Conservation (phyloP, 2,797 vertebrate species). For the Lagothrix lagotricha region DNA sequence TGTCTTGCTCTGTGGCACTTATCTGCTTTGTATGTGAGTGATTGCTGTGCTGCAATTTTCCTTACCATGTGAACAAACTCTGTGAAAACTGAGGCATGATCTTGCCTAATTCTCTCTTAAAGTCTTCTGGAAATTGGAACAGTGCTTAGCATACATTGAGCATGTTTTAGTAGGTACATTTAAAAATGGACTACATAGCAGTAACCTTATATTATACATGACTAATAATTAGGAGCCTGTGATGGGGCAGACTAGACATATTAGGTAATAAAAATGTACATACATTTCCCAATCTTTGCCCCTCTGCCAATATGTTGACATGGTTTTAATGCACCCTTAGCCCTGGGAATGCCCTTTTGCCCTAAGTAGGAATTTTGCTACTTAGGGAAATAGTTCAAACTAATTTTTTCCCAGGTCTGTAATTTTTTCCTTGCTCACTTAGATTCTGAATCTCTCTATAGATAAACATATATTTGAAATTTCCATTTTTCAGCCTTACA, state of each 20-base stretch:
- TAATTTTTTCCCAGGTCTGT: background rate
- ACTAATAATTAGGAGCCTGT: background rate
- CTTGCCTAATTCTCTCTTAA: background rate
- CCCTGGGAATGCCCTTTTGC: background rate
- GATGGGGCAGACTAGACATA: background rate
- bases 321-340: background rate
- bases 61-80: background rate
- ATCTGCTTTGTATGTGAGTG: background rate
- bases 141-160: background rate
- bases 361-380: background rate
- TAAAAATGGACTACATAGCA: background rate
- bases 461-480: background rate
- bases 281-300: background rate
- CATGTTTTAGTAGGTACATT: background rate
- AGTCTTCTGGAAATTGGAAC: background rate
- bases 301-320: background rate
- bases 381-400: background rate
- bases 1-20: background rate
- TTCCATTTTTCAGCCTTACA: background rate
- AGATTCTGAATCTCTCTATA: background rate
- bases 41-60: background rate
- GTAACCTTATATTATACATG: background rate
- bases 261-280: background rate
- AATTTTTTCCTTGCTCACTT: background rate
- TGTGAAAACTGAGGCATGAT: background rate